Evolutionary conservation across 2,888 invertebrate genomes (phyloP), one percentile per base, ranked within the genome.

Genomic region (Cylloceria caligata): DNA sequence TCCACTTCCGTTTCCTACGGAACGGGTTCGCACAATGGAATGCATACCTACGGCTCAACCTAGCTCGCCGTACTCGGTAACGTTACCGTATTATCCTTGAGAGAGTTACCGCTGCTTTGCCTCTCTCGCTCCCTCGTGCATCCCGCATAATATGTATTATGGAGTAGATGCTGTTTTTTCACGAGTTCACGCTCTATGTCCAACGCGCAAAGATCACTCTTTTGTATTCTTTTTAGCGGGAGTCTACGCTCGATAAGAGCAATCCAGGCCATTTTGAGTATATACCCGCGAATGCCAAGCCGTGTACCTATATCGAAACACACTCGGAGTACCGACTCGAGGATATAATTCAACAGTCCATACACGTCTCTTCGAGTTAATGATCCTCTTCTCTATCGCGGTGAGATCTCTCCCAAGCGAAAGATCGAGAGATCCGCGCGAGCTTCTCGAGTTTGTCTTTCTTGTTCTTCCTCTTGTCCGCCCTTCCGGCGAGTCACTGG

Each of bases 21-120:
- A 81, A 81, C 73, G 76, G 62, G 72, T 81, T 64, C 52, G 52
- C 52, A 36, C 36, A n/a, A 34, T 60, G 34, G 30, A 16, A 60
- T 72, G 57, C 45, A 45, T 36, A 34, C 16, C 42, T 57, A 57
- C 45, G 16, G 7, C 42, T 57, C 60, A 45, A 71, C 47, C 47
- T 34, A 11, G 69, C 42, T 52, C 11, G 16, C 30, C 16, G 30
- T 42, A 4, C 52, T 21, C 9, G 27, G 57, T 24, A 24, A 16
- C 27, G 65, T 60, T 60, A 60, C 65, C 27, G 62, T 62, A 62
- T 30, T 39, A 21, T 68, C 30, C 47, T 36, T 11, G 55, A 21
- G 68, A 74, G 62, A 64, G 39, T 45, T 80, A 64, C 69, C 57
- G 80, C 62, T 77, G 83, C 85, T 73, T 79, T 83, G 85, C 62